Base-by-base conservation (phyloP, 2,888 invertebrate genomes). In the Hanleya hanleyi region DNA sequence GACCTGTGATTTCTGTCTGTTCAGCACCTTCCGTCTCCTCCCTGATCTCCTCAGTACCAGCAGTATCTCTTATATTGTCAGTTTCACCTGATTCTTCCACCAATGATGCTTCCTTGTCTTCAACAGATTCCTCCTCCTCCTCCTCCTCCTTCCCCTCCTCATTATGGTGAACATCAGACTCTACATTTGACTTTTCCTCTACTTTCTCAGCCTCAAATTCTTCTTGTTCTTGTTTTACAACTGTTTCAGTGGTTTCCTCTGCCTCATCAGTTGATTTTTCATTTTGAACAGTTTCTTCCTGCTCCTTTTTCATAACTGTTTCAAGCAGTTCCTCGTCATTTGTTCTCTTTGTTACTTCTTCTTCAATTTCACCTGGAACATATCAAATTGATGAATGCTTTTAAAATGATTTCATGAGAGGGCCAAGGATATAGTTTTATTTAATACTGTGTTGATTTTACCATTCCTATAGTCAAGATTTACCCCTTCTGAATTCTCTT, bases 51-150 rank as follows among this genome's bases (percentile, higher is more conserved):
- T 57, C 57, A 22, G 57, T 26, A 18, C 9, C 9, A 41, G 41
- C 18, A 41, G 15, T 41, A 37, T 68, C 26, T 57, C 64, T 15
- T 64, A 32, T 29, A 37, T 74, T 65, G 35, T n/a, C 38, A 47
- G 69, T 57, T n/a, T 57, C 62, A 66, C 62, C 49, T 36, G 62
- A 33, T 51, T 26, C 41, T 26, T 57, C 69, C 36, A 33, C 70
- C 29, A 33, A 49, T 26, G 33, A 62, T 36, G 47, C 51, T 9
- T 70, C 71, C 18, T 35, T 67, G 0, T 70, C 75, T 62, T 62
- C 47, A 41, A 75, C 73, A 15, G 72, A 67, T 38, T 68, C 75
- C 65, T 65, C 73, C 33, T 70, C 76, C 33, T 70, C 71, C 61
- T 67, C 66, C 15, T 77, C 68, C 18, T 73, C 71, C 29, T 64